Percentiles rank a stretch among this genome's conserved stretches.
Conservation (phyloP, 2,888 invertebrate genomes). For the Adineta ricciae region DNA sequence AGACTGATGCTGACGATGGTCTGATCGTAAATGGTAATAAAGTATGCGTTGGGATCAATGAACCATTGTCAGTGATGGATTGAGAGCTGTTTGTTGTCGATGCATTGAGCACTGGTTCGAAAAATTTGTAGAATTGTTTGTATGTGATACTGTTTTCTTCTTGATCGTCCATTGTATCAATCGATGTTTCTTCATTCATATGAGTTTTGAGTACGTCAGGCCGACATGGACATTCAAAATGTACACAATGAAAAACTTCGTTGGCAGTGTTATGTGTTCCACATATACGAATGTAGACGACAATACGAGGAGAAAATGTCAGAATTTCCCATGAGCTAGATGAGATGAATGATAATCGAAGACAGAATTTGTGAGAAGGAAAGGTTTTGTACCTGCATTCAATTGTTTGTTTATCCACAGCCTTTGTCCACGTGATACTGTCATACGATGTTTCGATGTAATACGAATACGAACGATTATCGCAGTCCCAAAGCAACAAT, state of each 20-base stretch:
- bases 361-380: conserved; percentile 6
- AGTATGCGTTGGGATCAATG: background rate
- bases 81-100: background rate
- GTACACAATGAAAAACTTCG: conserved; percentile 95
- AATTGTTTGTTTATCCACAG: conserved; percentile 75
- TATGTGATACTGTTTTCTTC: background rate
- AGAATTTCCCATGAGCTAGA: conserved; percentile 82
- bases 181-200: conserved; percentile 19
- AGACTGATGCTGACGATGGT: background rate
- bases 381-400: conserved; percentile 56
- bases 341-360: conserved; percentile 37
- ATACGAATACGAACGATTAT: conserved; percentile 53
- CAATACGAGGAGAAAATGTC: conserved; percentile 69
- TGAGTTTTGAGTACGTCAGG: conserved; percentile 23
- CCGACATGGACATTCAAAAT: conserved; percentile 74
- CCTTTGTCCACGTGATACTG: conserved; percentile 55
- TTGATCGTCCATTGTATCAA: background rate
- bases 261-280: conserved; percentile 94
- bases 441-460: conserved; percentile 53
- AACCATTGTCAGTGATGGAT: background rate
- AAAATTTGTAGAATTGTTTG: background rate
- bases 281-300: conserved; percentile 83
- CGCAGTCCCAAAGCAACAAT: conserved; percentile 87
- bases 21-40: background rate
- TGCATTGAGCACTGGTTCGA: background rate